phyloP scores from a whole-genome alignment of 2,888 invertebrate genomes.

The Apodemia mormo region DNA sequence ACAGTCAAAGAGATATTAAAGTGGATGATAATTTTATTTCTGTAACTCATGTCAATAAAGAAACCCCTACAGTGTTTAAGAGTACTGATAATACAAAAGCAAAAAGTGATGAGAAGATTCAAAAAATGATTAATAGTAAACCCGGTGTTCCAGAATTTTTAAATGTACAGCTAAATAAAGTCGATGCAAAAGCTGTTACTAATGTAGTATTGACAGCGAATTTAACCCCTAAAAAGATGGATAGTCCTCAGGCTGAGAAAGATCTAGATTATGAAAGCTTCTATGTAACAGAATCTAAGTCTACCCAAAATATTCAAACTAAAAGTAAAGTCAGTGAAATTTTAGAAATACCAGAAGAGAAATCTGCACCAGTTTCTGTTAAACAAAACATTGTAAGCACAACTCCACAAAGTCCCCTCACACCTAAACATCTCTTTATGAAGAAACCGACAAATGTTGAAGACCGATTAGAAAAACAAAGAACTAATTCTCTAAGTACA shows the following conservation, averaged over 20 bases:
- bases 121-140: conserved; percentile 51
- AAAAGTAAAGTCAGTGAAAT: conserved; percentile 57
- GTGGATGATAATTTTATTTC: conserved; percentile 76
- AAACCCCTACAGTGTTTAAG: conserved; percentile 50
- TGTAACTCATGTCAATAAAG: conserved; percentile 81
- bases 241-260: conserved; percentile 59
- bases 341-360: conserved; percentile 51
- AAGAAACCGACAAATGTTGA: conserved; percentile 81
- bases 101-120: conserved; percentile 67
- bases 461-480: conserved; percentile 66
- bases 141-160: conserved; percentile 84
- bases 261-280: conserved; percentile 58
- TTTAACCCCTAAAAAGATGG: conserved; percentile 74
- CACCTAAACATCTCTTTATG: conserved; percentile 76
- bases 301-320: conserved; percentile 46
- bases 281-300: conserved; percentile 51
- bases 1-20: conserved; percentile 50
- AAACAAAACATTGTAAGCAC: conserved; percentile 37
- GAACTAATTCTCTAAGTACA: conserved; percentile 67
- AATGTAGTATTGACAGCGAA: conserved; percentile 85
- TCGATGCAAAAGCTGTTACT: conserved; percentile 83
- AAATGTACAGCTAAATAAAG: conserved; percentile 86
- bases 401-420: conserved; percentile 62
- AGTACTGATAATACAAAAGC: conserved; percentile 50
- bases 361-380: conserved; percentile 33